Conservation (phyloP, 2,888 invertebrate genomes). For the Ormyrus rosae region DNA sequence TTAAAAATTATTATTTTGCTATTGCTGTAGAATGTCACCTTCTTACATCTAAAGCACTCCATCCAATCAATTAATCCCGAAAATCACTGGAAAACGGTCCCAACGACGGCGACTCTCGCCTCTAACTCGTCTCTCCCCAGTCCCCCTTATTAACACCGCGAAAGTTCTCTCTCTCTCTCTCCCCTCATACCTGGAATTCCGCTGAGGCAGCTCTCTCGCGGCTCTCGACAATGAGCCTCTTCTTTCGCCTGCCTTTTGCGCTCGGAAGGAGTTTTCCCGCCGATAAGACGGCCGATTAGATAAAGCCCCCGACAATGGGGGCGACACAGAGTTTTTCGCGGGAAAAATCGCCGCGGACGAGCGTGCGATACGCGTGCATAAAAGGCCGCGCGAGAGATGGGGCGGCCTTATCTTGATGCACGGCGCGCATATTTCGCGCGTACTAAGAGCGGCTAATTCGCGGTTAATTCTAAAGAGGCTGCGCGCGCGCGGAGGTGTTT, state of each 20-base stretch:
- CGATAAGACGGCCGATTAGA: constrained; percentile 52
- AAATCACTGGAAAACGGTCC: no score
- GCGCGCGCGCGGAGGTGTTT: no score
- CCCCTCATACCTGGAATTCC: neutral
- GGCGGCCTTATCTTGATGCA: constrained; percentile 48
- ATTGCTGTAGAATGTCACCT: no score
- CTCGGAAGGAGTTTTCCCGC: constrained; percentile 18
- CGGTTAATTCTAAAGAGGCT: constrained; percentile 4
- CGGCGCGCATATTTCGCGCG: constrained; percentile 46
- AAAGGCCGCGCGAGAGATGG: no score
- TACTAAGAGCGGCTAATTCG: constrained; percentile 41
- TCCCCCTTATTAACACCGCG: no score
- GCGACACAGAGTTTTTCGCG: constrained; percentile 36
- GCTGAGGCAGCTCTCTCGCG: neutral
- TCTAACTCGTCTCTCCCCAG: no score
- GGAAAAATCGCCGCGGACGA: constrained; percentile 12
- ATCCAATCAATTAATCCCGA: no score
- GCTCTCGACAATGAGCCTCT: neutral
- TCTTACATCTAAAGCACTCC: no score
- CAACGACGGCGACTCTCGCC: no score
- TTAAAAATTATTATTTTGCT: no score
- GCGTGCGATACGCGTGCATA: neutral
- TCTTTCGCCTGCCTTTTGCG: neutral
- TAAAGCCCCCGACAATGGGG: constrained; percentile 21
- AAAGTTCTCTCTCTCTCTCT: no score